A percentile compares a stretch with the other conserved stretches of the same genome.
phyloP scores from a whole-genome alignment of 2,113 vertebrate species.

The Micronycteris hirsuta region DNA sequence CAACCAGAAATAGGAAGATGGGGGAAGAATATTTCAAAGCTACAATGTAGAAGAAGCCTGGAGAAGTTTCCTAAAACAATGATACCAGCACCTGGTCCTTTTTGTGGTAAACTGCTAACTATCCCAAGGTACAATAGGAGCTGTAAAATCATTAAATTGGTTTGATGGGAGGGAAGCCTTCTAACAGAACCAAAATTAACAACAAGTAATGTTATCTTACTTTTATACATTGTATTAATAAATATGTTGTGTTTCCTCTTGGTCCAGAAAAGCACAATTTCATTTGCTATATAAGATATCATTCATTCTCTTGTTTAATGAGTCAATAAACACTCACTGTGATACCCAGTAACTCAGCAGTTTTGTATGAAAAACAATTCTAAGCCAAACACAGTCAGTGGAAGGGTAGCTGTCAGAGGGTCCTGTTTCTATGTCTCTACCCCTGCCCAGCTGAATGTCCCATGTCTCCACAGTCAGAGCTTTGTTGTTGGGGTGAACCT shows the following conservation, averaged over 20 bases:
- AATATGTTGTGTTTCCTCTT: not conserved
- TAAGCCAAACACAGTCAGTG: not conserved
- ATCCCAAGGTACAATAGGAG: too few species aligned
- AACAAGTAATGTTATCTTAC: not conserved
- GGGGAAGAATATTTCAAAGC: not conserved
- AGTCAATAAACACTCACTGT: not conserved
- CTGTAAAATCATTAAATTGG: not conserved
- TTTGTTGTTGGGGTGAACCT: not conserved
- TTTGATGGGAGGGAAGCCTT: not conserved
- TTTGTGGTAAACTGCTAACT: not conserved
- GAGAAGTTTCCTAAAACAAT: not conserved
- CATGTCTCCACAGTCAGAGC: not conserved
- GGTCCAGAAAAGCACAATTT: not conserved
- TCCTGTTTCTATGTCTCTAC: not conserved
- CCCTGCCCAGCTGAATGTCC: accelerated
- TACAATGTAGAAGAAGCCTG: not conserved
- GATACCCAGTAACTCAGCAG: not conserved
- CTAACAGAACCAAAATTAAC: not conserved
- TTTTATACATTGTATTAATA: not conserved
- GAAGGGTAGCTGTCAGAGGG: not conserved
- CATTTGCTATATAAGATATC: not conserved
- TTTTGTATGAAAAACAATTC: not conserved
- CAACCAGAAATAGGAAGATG: not conserved
- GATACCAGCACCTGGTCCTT: not conserved
- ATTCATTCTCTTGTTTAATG: not conserved